phyloP scores from a whole-genome alignment of 2,113 vertebrate genomes.

The Pampusana beccarii region DNA sequence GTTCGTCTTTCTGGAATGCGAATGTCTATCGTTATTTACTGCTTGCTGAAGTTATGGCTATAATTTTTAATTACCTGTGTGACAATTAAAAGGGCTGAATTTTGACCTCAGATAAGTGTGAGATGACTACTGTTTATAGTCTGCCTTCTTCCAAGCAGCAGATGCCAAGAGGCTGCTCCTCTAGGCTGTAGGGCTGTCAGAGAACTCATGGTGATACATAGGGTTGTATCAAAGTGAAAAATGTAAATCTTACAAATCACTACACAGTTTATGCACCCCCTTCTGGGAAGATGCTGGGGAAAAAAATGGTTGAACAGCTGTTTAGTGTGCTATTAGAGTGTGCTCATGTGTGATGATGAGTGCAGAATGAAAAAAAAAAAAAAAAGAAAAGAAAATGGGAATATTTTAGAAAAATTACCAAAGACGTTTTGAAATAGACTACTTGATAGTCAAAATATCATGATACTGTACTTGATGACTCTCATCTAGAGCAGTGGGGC shows the following conservation, averaged over 20 bases:
- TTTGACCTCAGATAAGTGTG: not conserved
- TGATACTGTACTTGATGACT: not conserved
- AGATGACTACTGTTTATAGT: not conserved
- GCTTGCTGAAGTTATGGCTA: not conserved
- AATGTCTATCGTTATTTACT: not conserved
- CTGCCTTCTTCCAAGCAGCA: not conserved
- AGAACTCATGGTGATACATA: fast-evolving
- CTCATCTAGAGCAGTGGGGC: not conserved
- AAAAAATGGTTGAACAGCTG: not conserved
- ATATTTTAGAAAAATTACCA: not conserved
- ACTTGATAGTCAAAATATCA: not conserved
- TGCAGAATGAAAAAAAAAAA: not conserved
- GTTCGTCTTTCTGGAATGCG: not conserved
- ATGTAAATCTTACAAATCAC: not conserved
- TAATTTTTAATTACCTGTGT: not conserved
- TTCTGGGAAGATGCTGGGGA: not conserved
- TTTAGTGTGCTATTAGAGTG: not conserved
- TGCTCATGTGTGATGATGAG: not conserved
- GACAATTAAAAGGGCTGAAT: not conserved
- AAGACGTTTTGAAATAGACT: not conserved
- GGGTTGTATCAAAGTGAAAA: not conserved
- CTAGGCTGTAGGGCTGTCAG: not conserved
- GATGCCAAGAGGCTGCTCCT: not conserved
- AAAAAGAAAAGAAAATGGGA: not conserved
- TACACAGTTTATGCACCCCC: not conserved